Evolutionary conservation across 2,888 invertebrate genomes (phyloP), one percentile per base, ranked within the genome.

Genomic region (Ypsolopha sequella): DNA sequence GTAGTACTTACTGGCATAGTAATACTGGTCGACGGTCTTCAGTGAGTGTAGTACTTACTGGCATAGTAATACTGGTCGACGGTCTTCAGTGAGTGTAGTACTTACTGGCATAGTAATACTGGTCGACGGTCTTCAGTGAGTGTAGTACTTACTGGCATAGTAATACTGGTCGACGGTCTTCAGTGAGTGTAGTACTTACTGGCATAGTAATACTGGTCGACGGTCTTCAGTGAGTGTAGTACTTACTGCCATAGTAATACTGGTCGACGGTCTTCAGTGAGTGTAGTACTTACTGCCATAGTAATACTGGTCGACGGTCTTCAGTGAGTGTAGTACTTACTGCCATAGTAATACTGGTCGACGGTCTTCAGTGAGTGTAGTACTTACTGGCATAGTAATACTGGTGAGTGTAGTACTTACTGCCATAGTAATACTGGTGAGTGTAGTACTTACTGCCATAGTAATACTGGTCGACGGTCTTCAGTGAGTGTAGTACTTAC

Each of bases 191-290:
- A n/a, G 14, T 41, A 88, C 88, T 89, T 70, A 91, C 93, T 91
- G 59, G 95, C 95, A 70, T 93, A 96, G 64, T 93, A 98, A 67
- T 98, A 98, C 70, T 97, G 95, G 68, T 98, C 97, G 0, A 96
- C 93, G 0, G 97, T 98, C 76, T 96, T 95, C 47, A 97, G 75
- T n/a, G n/a, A n/a, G n/a, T n/a, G n/a, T n/a, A 4, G 24, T 41
- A 52, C 44, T 13, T 9, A 35, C 38, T 10, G 8, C 41, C 11
- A 6, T 36, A 39, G 36, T 36, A 36, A 38, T 14, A 48, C n/a
- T 97, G 95, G 68, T 98, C 97, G 0, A 96, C 93, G 0, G 97
- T 97, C 76, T 96, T 95, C 46, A 97, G 75, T n/a, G n/a, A n/a
- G n/a, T n/a, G n/a, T n/a, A n/a, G 14, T 41, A 51, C 43, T 11